Conservation (phyloP, 2,113 vertebrate species). For the Uria lomvia region DNA sequence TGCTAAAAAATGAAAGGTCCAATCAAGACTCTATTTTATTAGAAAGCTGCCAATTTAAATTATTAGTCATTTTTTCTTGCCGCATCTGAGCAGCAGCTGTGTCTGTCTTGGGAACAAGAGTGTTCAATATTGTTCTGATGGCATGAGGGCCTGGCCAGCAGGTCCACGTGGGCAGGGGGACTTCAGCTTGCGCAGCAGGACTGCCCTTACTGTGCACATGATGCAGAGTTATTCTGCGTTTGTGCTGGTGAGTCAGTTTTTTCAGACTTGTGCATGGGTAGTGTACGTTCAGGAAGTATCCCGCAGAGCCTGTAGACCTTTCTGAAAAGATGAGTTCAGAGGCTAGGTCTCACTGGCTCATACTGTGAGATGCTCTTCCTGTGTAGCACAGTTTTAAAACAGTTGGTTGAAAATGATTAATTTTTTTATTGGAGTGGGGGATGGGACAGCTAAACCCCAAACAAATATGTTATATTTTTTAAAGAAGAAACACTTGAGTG, state of each 20-base stretch:
- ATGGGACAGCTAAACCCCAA: neutral
- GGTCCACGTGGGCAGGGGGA: neutral
- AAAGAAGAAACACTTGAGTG: neutral
- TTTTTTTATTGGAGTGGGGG: neutral
- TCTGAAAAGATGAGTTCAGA: neutral
- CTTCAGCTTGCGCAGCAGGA: neutral
- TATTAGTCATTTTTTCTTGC: neutral
- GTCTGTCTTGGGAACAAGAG: neutral
- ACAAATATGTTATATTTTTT: neutral
- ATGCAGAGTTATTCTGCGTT: neutral
- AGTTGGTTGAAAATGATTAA: neutral
- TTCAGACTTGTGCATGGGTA: neutral
- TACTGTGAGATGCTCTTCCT: neutral
- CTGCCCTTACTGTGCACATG: neutral
- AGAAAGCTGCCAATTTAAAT: neutral
- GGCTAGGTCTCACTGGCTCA: neutral
- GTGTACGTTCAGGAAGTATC: neutral
- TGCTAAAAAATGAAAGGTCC: neutral
- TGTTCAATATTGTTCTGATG: neutral
- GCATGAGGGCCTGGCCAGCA: neutral
- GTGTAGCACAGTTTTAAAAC: neutral
- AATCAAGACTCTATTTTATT: neutral
- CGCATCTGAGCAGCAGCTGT: neutral
- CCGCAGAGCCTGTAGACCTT: neutral
- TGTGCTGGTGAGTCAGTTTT: neutral